phyloP scores from a whole-genome alignment of 1,140 invertebrate species.

The Holcopasites calliopsidis region DNA sequence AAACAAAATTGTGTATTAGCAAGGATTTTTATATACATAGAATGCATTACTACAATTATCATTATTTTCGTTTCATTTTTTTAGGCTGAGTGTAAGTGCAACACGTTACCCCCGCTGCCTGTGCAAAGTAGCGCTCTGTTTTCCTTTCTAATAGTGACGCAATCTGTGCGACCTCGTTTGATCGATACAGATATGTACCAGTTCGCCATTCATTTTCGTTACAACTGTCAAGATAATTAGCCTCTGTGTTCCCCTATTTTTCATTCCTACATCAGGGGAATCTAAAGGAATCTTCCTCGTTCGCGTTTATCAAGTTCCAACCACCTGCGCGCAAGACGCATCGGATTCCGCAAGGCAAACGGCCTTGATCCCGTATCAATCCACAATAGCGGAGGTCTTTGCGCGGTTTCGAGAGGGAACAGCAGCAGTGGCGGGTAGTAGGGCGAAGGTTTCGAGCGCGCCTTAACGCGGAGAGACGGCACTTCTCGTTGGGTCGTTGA shows the following conservation, averaged over 20 bases:
- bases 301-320: conserved; percentile 14
- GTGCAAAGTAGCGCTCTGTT: not conserved
- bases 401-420: conserved; percentile 18
- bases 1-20: no score
- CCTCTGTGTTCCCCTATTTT: not conserved
- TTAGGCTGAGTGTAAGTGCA: no score
- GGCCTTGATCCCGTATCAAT: conserved; percentile 55
- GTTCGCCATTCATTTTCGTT: conserved; percentile 16
- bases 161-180: conserved; percentile 16
- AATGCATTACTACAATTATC: no score
- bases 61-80: no score
- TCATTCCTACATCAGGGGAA: no score
- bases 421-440: not conserved
- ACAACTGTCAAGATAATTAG: not conserved
- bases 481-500: conserved; percentile 74
- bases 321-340: conserved; percentile 26
- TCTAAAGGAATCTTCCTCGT: not conserved
- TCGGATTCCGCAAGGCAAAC: conserved; percentile 19
- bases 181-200: not conserved
- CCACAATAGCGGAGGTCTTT: conserved; percentile 31
- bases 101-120: not conserved
- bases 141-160: conserved; percentile 39
- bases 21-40: no score
- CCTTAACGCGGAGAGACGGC: conserved; percentile 61
- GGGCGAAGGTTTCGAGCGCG: conserved; percentile 58